phyloP scores from a whole-genome alignment of 1,140 invertebrate genomes.

The Aphaenogaster floridana region DNA sequence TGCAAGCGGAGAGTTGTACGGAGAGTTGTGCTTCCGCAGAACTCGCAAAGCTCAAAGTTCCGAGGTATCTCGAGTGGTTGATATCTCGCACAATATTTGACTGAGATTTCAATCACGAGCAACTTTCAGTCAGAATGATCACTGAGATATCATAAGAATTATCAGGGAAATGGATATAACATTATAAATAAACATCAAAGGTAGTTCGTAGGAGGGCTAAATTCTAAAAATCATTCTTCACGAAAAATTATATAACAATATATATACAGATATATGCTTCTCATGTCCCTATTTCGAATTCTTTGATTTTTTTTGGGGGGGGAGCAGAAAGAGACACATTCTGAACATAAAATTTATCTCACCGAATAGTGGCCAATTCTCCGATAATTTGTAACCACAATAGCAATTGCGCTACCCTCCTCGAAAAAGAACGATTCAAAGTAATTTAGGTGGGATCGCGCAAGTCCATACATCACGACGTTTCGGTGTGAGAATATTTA shows the following conservation, averaged over 20 bases:
- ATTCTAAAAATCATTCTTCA: not conserved
- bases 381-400: constrained; percentile 80
- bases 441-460: constrained; percentile 83
- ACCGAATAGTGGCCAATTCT: constrained; percentile 68
- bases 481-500: constrained; percentile 86
- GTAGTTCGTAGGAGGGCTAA: not conserved
- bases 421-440: constrained; percentile 86
- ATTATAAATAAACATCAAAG: not conserved
- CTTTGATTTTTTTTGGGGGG: not conserved
- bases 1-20: constrained; percentile 63
- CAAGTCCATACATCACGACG: constrained; percentile 84
- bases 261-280: not conserved
- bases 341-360: not conserved
- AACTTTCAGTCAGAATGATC: not conserved
- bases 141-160: not conserved
- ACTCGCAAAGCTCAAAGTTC: constrained; percentile 45
- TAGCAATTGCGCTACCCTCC: constrained; percentile 80
- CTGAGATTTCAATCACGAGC: constrained; percentile 19
- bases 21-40: constrained; percentile 57
- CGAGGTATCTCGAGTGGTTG: constrained; percentile 7
- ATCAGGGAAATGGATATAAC: not conserved
- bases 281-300: not conserved
- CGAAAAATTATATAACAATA: not conserved
- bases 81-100: constrained; percentile 15
- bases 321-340: not conserved